phyloP scores from a whole-genome alignment of 2,888 invertebrate species.

The Athrips mouffetella region DNA sequence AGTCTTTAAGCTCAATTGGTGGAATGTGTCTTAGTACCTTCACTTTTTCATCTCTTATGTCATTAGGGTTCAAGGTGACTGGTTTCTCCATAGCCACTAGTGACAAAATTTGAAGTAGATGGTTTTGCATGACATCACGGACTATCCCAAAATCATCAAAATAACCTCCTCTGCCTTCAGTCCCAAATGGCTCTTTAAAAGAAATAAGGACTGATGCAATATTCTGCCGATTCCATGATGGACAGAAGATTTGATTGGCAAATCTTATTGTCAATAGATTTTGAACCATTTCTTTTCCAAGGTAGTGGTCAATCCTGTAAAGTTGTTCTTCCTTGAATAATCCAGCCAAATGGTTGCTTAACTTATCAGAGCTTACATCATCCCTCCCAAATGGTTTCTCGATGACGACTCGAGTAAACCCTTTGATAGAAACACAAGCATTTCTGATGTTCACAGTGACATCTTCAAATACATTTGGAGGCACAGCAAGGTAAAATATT shows the following conservation, averaged over 20 bases:
- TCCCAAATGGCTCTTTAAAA: slow-evolving; percentile 99
- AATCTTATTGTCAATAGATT: slow-evolving; percentile 98
- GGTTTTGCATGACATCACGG: slow-evolving; percentile 99
- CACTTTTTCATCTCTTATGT: slow-evolving; percentile 97
- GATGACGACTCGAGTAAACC: slow-evolving; percentile 96
- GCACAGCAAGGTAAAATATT: slow-evolving; percentile 97
- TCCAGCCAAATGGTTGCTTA: slow-evolving; percentile 90
- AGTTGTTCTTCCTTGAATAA: slow-evolving; percentile 96
- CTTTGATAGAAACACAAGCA: slow-evolving; percentile 90
- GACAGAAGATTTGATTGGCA: slow-evolving; percentile 95
- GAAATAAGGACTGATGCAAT: slow-evolving; percentile 96
- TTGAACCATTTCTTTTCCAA: slow-evolving; percentile 99
- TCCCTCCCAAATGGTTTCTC: slow-evolving; percentile 99
- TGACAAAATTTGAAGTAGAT: slow-evolving; percentile 96
- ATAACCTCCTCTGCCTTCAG: slow-evolving; percentile 98
- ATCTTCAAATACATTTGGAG: slow-evolving; percentile 94
- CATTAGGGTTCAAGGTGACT: slow-evolving; percentile 94
- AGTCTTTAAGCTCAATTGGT: slow-evolving; percentile 85
- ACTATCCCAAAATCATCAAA: slow-evolving; percentile 99
- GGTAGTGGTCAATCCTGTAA: slow-evolving; percentile 98
- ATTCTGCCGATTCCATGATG: slow-evolving; percentile 98
- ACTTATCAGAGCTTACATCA: slow-evolving; percentile 87
- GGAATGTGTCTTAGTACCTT: slow-evolving; percentile 94
- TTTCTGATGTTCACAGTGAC: slow-evolving; percentile 92
- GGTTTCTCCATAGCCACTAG: slow-evolving; percentile 99